A percentile compares a stretch with the other conserved stretches of the same genome.
Evolutionary conservation across 2,888 invertebrate genomes (phyloP).

Genomic region (Prenolepis imparis): DNA sequence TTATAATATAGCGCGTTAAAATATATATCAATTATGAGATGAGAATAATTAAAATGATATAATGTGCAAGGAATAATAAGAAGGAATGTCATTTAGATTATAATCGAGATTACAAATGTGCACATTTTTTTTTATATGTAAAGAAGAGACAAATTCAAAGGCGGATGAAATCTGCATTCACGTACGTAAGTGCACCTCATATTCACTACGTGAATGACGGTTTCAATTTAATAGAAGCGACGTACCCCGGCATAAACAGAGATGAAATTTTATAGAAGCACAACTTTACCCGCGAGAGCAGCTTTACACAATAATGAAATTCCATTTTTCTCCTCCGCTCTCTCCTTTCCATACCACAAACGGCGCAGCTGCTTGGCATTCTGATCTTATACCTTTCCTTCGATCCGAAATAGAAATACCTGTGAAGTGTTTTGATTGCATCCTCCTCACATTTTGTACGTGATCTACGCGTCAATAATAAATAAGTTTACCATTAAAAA

Average conservation of each 20-base stretch:
- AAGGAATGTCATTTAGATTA: background rate
- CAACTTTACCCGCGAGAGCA: conserved; percentile 42
- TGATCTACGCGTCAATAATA: conserved; percentile 24
- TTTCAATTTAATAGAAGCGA: conserved; percentile 53
- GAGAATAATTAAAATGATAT: background rate
- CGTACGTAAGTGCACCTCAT: conserved; percentile 2
- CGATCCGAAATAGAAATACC: conserved; percentile 49
- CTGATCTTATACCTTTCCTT: conserved; percentile 34
- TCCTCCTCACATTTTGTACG: conserved; percentile 7
- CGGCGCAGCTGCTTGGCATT: conserved; percentile 37
- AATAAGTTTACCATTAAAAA: conserved; percentile 19
- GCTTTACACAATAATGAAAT: conserved; percentile 63
- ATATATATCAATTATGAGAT: conserved; percentile 2
- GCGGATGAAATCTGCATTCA: conserved; percentile 21
- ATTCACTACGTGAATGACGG: conserved; percentile 44
- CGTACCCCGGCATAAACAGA: conserved; percentile 37
- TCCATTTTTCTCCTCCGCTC: conserved; percentile 54
- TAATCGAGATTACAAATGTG: background rate
- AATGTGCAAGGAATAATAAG: background rate
- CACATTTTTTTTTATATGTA: background rate
- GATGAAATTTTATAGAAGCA: conserved; percentile 36
- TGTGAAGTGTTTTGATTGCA: conserved; percentile 43
- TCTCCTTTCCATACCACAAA: conserved; percentile 30
- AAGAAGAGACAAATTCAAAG: conserved; percentile 33
- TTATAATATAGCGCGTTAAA: background rate